Evolutionary conservation across 2,113 vertebrate species (phyloP), one percentile per base, ranked within the genome.

Genomic region (Lipophrys pholis): DNA sequence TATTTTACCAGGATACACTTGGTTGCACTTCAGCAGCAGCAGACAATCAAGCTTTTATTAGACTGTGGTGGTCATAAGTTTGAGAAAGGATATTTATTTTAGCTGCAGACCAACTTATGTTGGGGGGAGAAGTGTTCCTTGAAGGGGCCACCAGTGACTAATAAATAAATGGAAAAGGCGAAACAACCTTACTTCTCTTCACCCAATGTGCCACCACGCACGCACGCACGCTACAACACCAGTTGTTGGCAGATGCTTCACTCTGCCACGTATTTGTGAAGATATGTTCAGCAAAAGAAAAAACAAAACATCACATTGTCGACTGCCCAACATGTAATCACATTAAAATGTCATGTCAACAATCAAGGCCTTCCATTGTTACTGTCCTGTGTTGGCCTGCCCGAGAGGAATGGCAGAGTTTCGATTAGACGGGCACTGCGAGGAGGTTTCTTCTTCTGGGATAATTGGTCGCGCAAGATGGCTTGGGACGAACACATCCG

Each of bases 401-500:
- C 60, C 66, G 11, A 16, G 56, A 72, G 41, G 53, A 69, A 66
- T 41, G 61, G 55, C 57, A 17, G 54, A n/a, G 45, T 69, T 72
- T 69, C 15, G 54, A 73, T 74, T 74, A 15, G 65, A 74, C 72
- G 16, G 56, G 60, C 6, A 50, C 48, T 53, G 65, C 16, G 39
- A 78, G 35, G 53, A 76, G 11, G 60, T 40, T 42, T 36, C 55
- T 36, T 12, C 21, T 69, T 49, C 72, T 30, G 38, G 46, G 21
- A 60, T 76, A 71, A 77, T 59, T 78, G 83, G 76, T 83, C 78
- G 51, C 69, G 66, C 69, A 71, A 76, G 58, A 54, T 36, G 39
- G 60, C 62, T 63, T 7, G 45, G 78, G 63, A 59, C 66, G 67
- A 69, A 81, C 62, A 70, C 82, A 78, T 14, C 52, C 80, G 84